These are phyloP conservation scores for Papilio xuthus DNA, from an alignment of 1,140 invertebrate species.

Conservation along the genomic window DNA sequence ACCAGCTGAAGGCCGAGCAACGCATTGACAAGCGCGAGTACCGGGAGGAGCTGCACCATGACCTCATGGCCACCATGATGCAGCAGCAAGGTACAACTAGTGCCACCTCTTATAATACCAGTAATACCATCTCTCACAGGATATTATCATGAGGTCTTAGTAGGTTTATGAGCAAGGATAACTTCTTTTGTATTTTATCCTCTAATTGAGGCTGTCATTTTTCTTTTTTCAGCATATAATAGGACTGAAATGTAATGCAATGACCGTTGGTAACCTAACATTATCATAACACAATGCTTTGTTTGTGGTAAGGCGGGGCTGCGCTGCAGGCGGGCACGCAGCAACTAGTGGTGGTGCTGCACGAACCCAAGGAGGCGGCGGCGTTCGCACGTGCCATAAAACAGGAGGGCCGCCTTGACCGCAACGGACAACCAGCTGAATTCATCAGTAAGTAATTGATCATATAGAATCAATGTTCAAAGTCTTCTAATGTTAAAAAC, in stretches of 20 bases:
- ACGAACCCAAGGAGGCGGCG: constrained; percentile 77
- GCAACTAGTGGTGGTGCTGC: constrained; percentile 76
- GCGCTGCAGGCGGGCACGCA: constrained; percentile 75
- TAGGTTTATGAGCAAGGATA: too few species aligned
- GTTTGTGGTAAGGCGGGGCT: constrained; percentile 8
- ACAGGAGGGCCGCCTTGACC: constrained; percentile 67
- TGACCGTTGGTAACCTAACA: too few species aligned
- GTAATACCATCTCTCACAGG: too few species aligned
- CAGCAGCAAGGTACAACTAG: constrained; percentile 67
- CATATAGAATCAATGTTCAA: constrained; percentile 70
- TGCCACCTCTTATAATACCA: neutral
- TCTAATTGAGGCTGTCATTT: too few species aligned
- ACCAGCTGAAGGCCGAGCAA: constrained; percentile 63
- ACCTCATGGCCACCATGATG: constrained; percentile 79
- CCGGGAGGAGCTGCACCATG: constrained; percentile 72
- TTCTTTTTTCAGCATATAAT: too few species aligned
- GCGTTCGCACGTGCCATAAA: constrained; percentile 76
- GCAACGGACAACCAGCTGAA: constrained; percentile 59
- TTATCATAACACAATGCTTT: neutral
- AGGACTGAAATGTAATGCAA: too few species aligned
- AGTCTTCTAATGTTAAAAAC: too few species aligned
- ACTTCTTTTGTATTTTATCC: too few species aligned
- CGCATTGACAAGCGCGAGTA: constrained; percentile 69
- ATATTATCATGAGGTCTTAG: too few species aligned
- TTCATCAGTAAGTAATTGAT: constrained; percentile 64